phyloP scores from a whole-genome alignment of 2,888 invertebrate species.

The Eupithecia pulchellata region DNA sequence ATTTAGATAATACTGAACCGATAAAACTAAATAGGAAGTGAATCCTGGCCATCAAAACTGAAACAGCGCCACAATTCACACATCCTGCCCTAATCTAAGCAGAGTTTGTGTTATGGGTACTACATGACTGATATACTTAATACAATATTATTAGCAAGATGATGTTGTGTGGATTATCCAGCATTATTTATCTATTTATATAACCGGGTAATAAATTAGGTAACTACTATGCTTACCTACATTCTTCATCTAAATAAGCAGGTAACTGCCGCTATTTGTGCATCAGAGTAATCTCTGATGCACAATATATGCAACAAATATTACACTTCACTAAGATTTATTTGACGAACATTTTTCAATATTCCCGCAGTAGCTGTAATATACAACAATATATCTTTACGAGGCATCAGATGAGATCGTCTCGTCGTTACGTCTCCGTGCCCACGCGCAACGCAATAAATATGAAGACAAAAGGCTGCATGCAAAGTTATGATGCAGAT shows the following conservation, averaged over 20 bases:
- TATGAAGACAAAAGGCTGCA: conserved; percentile 53
- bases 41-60: neutral
- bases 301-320: no score
- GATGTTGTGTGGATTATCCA: no score
- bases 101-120: no score
- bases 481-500: conserved; percentile 57
- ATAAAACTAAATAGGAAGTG: neutral
- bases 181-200: no score
- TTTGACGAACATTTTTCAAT: neutral
- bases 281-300: neutral
- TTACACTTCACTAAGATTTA: neutral
- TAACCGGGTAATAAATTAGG: no score
- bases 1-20: no score
- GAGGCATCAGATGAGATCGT: conserved; percentile 43
- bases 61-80: neutral
- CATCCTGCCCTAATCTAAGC: no score
- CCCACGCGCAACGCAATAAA: conserved; percentile 44
- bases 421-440: conserved; percentile 34
- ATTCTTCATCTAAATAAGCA: neutral
- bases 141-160: no score
- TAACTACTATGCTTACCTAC: no score
- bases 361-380: conserved; percentile 9
- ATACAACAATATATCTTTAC: conserved; percentile 36
- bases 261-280: neutral
- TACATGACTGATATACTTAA: no score